A percentile compares a stretch with the other conserved stretches of the same genome.
These are phyloP conservation scores for Botia almorhae DNA, from an alignment of 2,797 vertebrate species.

Conservation along the genomic window DNA sequence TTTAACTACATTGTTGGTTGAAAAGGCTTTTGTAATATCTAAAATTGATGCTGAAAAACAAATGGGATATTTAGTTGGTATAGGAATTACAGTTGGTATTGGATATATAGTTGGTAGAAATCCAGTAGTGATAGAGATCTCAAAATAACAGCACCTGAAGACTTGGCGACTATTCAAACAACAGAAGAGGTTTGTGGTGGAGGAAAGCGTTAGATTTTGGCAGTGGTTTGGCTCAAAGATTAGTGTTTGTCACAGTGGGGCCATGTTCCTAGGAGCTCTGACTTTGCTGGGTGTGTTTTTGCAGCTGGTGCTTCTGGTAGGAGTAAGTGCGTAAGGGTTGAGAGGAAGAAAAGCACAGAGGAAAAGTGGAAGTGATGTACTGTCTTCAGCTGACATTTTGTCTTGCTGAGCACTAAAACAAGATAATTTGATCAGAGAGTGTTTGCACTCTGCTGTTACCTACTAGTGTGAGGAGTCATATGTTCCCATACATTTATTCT, in stretches of 20 bases:
- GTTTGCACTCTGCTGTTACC: not conserved
- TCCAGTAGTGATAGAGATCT: not conserved
- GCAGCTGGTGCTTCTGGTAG: conserved; percentile 36
- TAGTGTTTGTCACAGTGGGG: not conserved
- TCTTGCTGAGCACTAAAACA: not conserved
- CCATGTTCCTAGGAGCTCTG: not conserved
- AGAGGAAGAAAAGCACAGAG: not conserved
- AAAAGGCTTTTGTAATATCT: not conserved
- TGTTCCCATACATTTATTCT: not conserved
- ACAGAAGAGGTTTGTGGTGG: not conserved
- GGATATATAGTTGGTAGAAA: not conserved
- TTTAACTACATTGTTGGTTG: not conserved
- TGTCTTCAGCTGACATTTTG: conserved; percentile 25
- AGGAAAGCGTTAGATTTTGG: not conserved
- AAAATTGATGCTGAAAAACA: not conserved
- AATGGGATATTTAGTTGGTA: too few relatives aligned
- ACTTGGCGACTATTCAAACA: not conserved
- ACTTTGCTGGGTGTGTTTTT: conserved; percentile 37
- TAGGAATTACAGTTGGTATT: too few relatives aligned
- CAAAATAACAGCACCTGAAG: not conserved
- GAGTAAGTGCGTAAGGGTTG: conserved; percentile 8
- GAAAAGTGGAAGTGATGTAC: conserved; percentile 20
- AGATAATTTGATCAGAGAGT: conserved; percentile 19
- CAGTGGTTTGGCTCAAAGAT: not conserved
- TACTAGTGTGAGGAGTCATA: not conserved